These are phyloP conservation scores for Agraylea sexmaculata DNA, from an alignment of 1,140 invertebrate species.

Conservation along the genomic window DNA sequence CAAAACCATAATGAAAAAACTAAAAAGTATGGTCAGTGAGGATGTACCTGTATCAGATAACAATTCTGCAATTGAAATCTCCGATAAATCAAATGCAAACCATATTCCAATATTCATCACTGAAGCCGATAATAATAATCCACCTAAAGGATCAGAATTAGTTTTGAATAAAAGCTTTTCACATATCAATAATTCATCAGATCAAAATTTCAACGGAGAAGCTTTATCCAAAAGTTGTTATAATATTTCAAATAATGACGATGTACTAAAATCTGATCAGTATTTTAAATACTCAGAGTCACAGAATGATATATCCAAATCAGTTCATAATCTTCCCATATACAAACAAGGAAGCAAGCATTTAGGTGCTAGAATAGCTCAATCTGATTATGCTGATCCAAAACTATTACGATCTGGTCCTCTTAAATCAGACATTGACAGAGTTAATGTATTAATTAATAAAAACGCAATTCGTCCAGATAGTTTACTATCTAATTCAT, in stretches of 20 bases:
- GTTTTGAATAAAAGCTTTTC: slow-evolving; percentile 34
- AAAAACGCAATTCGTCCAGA: slow-evolving; percentile 40
- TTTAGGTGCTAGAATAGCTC: slow-evolving; percentile 73
- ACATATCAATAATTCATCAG: slow-evolving; percentile 26
- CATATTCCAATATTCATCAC: slow-evolving; percentile 11
- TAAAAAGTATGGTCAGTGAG: slow-evolving; percentile 42
- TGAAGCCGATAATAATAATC: slow-evolving; percentile 8
- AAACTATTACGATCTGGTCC: slow-evolving; percentile 45
- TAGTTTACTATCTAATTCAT: slow-evolving; percentile 42
- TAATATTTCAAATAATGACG: slow-evolving; percentile 29
- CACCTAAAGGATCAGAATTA: slow-evolving; percentile 1
- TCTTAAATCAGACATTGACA: slow-evolving; percentile 28
- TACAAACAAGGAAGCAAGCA: slow-evolving; percentile 72
- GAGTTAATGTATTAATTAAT: slow-evolving; percentile 38
- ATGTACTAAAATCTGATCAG: slow-evolving; percentile 30
- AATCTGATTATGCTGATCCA: slow-evolving; percentile 77
- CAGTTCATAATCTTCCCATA: slow-evolving; percentile 35
- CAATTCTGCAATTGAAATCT: slow-evolving; percentile 4
- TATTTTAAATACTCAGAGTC: slow-evolving; percentile 27
- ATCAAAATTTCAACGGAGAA: slow-evolving; percentile 22
- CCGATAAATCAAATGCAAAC: slow-evolving; percentile 6
- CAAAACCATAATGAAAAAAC: slow-evolving; percentile 41
- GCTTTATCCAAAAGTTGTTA: slow-evolving; percentile 35
- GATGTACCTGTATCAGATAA: slow-evolving; percentile 22
- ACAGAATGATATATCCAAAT: slow-evolving; percentile 13